Conservation (phyloP, 92 coral and sea anemone genomes). For the Nematostella vectensis region DNA sequence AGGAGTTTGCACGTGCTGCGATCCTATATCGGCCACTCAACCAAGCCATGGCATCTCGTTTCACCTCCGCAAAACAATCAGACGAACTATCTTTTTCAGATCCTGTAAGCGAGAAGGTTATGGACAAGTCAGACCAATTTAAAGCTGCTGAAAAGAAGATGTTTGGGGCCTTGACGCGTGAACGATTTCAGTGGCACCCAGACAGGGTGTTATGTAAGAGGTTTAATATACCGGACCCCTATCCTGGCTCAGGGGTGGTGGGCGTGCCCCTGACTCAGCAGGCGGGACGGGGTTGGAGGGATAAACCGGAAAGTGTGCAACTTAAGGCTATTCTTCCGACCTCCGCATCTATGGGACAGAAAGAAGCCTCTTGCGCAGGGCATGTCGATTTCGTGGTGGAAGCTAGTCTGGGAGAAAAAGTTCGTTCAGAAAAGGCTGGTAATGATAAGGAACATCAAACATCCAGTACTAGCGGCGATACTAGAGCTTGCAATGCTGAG, state of each 20-base stretch:
- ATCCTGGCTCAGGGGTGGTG: slow-evolving; percentile 60
- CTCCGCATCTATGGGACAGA: too few relatives aligned
- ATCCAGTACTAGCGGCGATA: background rate
- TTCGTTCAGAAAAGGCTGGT: background rate
- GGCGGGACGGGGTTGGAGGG: background rate
- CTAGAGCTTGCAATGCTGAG: background rate
- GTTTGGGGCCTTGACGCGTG: slow-evolving; percentile 94
- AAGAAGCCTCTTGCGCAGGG: background rate
- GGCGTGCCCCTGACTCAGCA: slow-evolving; percentile 48
- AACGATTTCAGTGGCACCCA: slow-evolving; percentile 89
- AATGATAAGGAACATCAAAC: background rate
- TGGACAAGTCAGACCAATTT: slow-evolving; percentile 28
- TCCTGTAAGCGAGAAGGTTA: slow-evolving; percentile 31
- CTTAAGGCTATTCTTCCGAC: background rate
- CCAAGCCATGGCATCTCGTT: slow-evolving; percentile 82
- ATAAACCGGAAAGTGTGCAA: background rate
- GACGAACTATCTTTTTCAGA: slow-evolving; percentile 39
- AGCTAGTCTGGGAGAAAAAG: too few relatives aligned
- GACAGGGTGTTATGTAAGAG: slow-evolving; percentile 79
- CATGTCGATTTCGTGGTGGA: background rate
- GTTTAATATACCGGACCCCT: slow-evolving; percentile 92
- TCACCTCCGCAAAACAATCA: slow-evolving; percentile 69
- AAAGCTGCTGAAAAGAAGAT: slow-evolving; percentile 74
- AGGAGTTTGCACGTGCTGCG: slow-evolving; percentile 84
- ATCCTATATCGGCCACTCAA: slow-evolving; percentile 72